These are phyloP conservation scores for Hemithea aestivaria DNA, from an alignment of 2,888 invertebrate genomes.

Conservation along the genomic window DNA sequence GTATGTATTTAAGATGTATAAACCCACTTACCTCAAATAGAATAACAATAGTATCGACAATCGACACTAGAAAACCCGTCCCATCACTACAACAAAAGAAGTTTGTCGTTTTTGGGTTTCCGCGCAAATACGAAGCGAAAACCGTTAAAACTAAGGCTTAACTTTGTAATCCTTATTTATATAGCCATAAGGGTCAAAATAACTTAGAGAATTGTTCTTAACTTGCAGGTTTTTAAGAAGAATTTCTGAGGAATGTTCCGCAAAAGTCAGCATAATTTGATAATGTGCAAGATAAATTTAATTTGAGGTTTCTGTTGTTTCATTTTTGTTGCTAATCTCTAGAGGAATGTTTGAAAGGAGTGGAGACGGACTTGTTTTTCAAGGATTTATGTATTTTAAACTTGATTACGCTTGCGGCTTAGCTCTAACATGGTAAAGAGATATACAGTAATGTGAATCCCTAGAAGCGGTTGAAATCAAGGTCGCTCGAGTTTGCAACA, in stretches of 20 bases:
- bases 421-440: too few relatives aligned
- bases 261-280: conserved; percentile 19
- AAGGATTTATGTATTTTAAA: too few relatives aligned
- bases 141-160: conserved; percentile 10
- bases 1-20: too few relatives aligned
- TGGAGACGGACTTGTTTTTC: too few relatives aligned
- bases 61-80: conserved; percentile 5
- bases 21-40: too few relatives aligned
- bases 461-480: too few relatives aligned
- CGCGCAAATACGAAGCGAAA: conserved; percentile 35
- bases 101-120: conserved; percentile 51
- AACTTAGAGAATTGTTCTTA: conserved; percentile 9
- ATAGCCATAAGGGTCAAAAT: conserved; percentile 27
- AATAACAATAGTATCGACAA: too few relatives aligned
- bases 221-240: conserved; percentile 6
- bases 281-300: conserved; percentile 22
- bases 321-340: conserved; percentile 3
- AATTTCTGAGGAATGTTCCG: conserved; percentile 17
- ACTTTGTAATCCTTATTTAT: conserved; percentile 22
- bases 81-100: conserved; percentile 39
- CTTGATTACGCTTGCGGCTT: too few relatives aligned
- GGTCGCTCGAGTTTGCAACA: too few relatives aligned
- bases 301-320: conserved; percentile 22
- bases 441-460: too few relatives aligned
- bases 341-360: too few relatives aligned